phyloP scores from a whole-genome alignment of 2,888 invertebrate genomes.

The Sesia apiformis region DNA sequence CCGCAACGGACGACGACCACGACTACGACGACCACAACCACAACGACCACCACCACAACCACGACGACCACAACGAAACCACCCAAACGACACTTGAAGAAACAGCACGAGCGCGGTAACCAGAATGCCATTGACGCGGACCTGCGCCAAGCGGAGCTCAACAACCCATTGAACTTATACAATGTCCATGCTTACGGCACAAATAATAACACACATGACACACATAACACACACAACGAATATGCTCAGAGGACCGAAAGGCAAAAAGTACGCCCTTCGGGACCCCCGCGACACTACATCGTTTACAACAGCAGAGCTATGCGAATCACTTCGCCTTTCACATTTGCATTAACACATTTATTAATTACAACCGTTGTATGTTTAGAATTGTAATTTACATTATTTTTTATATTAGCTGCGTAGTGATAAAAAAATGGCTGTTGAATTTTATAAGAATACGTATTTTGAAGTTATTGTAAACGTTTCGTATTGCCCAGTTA shows the following conservation, averaged over 20 bases:
- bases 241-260: constrained; percentile 55
- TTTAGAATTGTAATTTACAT: constrained; percentile 14
- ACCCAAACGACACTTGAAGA: constrained; percentile 56
- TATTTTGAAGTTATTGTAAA: constrained; percentile 60
- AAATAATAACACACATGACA: constrained; percentile 41
- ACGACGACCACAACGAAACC: constrained; percentile 39
- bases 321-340: neutral
- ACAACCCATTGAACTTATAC: constrained; percentile 53
- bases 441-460: constrained; percentile 59
- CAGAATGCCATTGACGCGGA: constrained; percentile 57
- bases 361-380: constrained; percentile 21
- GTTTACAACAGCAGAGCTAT: constrained; percentile 31
- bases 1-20: constrained; percentile 54
- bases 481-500: constrained; percentile 40
- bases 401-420: constrained; percentile 16
- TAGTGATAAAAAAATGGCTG: constrained; percentile 68
- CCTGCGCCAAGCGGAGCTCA: constrained; percentile 43
- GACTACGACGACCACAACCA: constrained; percentile 56
- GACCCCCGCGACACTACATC: constrained; percentile 47
- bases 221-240: constrained; percentile 34
- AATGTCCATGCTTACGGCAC: constrained; percentile 39
- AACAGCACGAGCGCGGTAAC: constrained; percentile 43
- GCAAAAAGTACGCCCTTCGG: constrained; percentile 63
- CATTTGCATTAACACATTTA: neutral
- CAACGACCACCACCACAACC: constrained; percentile 39